Evolutionary conservation across 2,888 invertebrate species (phyloP), one percentile per base, ranked within the genome.

Genomic region (Orchestes rusci): DNA sequence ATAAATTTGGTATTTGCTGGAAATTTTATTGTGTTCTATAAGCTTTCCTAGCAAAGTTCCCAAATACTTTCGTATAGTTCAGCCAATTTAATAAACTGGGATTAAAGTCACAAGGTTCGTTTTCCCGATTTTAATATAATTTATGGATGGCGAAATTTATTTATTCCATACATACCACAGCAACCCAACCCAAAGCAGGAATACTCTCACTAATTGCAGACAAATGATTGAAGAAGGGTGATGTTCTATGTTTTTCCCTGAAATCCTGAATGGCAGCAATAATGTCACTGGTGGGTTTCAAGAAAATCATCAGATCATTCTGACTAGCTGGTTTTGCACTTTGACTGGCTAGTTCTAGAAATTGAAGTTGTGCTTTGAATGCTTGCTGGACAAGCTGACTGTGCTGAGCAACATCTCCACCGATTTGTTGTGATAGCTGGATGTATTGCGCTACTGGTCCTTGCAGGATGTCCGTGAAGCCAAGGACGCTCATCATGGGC

Each of bases 181-280:
- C 83, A 41, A 99, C 91, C 97, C 97, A 99, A 53, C 88, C 95
- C 3, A 99, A 72, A 2, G 95, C 96, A 1, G 94, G 87, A 59
- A 97, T 87, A 64, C 93, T 92, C 73, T 97, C 97, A 53, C 90
- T 89, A 53, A 99, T 82, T 4, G 92, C 92, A 18, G 93, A 93
- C 52, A 99, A 75, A 66, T 99, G 96, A 72, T 96, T 97, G 72
- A 96, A 96, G 59, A 78, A 80, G 8, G 74, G 71, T n/a, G 91
- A 92, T 3, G 82, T 78, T 43, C 96, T 80, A 67, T 92, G 85
- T 64, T 85, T 85, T 68, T 96, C 94, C 40, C 93, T 81, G 65
- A 82, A 90, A 54, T 82, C 80, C 70, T 91, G 88, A 52, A 93
- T 85, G 29, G 81, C 79, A 54, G 80, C 76, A 56, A 93, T 92